Percentiles rank a stretch among this genome's conserved stretches.
Evolutionary conservation across 2,113 vertebrate species (phyloP).

Genomic region (Morone saxatilis): DNA sequence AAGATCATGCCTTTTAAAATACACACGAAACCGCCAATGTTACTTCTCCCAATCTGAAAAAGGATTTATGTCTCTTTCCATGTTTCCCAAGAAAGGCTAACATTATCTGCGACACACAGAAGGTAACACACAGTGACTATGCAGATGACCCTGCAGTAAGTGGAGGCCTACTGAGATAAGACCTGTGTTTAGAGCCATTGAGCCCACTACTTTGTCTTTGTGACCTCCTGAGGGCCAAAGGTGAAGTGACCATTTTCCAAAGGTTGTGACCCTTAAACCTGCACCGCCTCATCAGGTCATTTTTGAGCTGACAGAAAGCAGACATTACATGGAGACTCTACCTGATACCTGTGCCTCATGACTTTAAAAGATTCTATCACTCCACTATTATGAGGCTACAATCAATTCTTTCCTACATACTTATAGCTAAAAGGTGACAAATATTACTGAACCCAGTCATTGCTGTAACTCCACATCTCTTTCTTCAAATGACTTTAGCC

Average conservation of each 20-base stretch:
- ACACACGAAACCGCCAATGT: neutral
- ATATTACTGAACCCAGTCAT: neutral
- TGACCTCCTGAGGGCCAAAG: constrained; percentile 26
- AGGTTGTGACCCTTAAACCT: constrained; percentile 47
- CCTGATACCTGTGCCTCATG: neutral
- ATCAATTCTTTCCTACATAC: neutral
- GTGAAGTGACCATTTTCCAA: constrained; percentile 44
- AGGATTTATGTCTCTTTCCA: neutral
- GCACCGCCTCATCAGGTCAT: neutral
- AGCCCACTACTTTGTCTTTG: constrained; percentile 39
- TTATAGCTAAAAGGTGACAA: neutral
- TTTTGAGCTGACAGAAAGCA: constrained; percentile 43
- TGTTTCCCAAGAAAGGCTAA: neutral
- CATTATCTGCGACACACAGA: constrained; percentile 26
- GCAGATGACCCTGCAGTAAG: constrained; percentile 23
- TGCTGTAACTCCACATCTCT: neutral
- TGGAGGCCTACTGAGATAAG: constrained; percentile 37
- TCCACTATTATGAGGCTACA: neutral
- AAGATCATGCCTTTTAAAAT: neutral
- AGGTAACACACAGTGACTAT: constrained; percentile 14
- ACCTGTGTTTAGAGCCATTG: constrained; percentile 24
- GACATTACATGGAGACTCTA: neutral
- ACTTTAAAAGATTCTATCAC: neutral
- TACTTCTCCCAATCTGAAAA: constrained; percentile 7
- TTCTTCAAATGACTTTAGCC: neutral